phyloP scores from a whole-genome alignment of 2,113 vertebrate genomes.

The Pollachius pollachius region DNA sequence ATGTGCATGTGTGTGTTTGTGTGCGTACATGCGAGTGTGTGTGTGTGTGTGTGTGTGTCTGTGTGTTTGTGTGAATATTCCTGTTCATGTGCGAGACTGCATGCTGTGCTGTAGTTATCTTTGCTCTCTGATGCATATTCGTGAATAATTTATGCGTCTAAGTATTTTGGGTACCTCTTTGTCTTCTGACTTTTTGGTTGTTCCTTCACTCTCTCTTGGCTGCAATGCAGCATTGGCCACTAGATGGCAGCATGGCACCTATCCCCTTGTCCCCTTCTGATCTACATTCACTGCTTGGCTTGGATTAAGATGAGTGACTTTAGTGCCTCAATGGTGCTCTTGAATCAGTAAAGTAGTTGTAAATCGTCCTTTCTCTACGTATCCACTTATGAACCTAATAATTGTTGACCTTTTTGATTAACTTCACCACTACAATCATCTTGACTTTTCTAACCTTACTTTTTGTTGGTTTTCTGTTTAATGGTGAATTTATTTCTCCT shows the following conservation, averaged over 20 bases:
- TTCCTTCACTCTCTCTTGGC: constrained; percentile 14
- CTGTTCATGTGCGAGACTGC: constrained; percentile 13
- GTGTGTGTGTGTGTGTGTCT: constrained; percentile 14
- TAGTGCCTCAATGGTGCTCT: not conserved
- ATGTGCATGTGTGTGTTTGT: not conserved
- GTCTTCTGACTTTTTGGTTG: constrained; percentile 15
- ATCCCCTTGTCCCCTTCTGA: constrained; percentile 4
- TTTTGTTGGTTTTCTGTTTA: too few species aligned
- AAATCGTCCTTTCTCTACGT: too few species aligned
- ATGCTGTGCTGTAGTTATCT: constrained; percentile 33
- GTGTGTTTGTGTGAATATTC: constrained; percentile 33
- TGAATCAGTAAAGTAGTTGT: not conserved
- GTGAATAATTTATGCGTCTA: constrained; percentile 64
- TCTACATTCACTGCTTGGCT: not conserved
- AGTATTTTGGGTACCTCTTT: constrained; percentile 51
- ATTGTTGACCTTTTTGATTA: too few species aligned
- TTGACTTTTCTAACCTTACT: too few species aligned
- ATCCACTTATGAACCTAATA: too few species aligned
- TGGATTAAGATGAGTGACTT: not conserved
- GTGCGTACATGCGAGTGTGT: not conserved
- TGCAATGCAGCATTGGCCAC: constrained; percentile 34
- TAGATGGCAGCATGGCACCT: constrained; percentile 63
- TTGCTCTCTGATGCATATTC: constrained; percentile 51
- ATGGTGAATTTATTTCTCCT: too few species aligned
- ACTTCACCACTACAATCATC: too few species aligned